Evolutionary conservation across 1,140 invertebrate species (phyloP).

Genomic region (Acromyrmex echinatior): DNA sequence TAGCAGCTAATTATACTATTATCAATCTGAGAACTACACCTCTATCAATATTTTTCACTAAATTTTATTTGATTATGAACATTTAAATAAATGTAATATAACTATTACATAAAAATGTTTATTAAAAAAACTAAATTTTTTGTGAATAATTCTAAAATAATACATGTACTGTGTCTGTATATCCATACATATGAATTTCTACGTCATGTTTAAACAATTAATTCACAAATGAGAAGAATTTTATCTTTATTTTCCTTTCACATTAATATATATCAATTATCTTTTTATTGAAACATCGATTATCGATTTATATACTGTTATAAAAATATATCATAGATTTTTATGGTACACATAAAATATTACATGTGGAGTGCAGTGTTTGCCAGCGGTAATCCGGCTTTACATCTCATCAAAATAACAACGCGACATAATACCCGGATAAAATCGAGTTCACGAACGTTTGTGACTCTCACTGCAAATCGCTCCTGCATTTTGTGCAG

Average conservation of each 20-base stretch:
- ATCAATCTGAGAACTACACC: neutral
- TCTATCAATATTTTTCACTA: constrained; percentile 27
- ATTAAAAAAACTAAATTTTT: neutral
- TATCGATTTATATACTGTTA: neutral
- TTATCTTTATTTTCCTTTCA: neutral
- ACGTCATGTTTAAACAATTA: neutral
- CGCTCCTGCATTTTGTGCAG: constrained; percentile 17
- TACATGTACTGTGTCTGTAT: neutral
- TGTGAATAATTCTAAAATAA: constrained; percentile 11
- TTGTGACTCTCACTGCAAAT: constrained; percentile 43
- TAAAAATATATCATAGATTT: constrained; percentile 28
- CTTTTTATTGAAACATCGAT: constrained; percentile 16
- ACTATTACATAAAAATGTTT: neutral
- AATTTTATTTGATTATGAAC: constrained; percentile 20
- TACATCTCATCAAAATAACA: constrained; percentile 73
- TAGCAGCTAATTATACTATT: constrained; percentile 13
- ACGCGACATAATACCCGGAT: constrained; percentile 69
- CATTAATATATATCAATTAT: constrained; percentile 29
- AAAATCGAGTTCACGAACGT: constrained; percentile 48
- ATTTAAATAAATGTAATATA: neutral
- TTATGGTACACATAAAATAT: constrained; percentile 23
- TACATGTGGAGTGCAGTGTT: constrained; percentile 49
- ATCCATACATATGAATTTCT: neutral
- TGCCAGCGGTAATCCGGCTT: constrained; percentile 70
- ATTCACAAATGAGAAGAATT: neutral